phyloP scores from a whole-genome alignment of 2,888 invertebrate species.

The Rhagonycha fulva region DNA sequence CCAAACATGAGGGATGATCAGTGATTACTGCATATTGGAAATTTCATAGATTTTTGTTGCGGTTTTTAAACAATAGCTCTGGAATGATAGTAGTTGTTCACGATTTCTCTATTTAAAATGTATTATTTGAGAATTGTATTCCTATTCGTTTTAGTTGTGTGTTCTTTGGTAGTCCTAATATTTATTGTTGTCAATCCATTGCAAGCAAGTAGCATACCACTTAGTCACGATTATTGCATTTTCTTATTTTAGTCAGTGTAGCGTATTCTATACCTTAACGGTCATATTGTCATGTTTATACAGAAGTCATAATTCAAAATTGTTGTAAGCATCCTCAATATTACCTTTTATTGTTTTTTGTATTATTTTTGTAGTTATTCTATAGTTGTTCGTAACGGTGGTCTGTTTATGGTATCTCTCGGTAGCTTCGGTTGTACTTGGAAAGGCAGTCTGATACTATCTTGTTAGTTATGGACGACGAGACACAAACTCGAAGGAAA shows the following conservation, averaged over 20 bases:
- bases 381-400: slow-evolving; percentile 41
- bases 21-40: neutral
- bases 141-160: neutral
- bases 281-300: slow-evolving; percentile 33
- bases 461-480: slow-evolving; percentile 53
- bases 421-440: slow-evolving; percentile 39
- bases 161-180: slow-evolving; percentile 6
- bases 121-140: neutral
- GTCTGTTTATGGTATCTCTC: slow-evolving; percentile 37
- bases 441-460: slow-evolving; percentile 48
- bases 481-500: slow-evolving; percentile 50
- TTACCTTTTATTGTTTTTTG: slow-evolving; percentile 35
- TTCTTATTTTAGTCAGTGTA: slow-evolving; percentile 29
- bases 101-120: neutral
- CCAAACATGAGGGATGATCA: neutral
- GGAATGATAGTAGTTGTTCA: neutral
- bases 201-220: slow-evolving; percentile 32
- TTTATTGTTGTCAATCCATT: slow-evolving; percentile 14
- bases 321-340: slow-evolving; percentile 32
- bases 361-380: slow-evolving; percentile 29
- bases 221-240: slow-evolving; percentile 33
- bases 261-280: slow-evolving; percentile 33
- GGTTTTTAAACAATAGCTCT: neutral
- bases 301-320: slow-evolving; percentile 38
- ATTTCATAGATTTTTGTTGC: neutral